Evolutionary conservation across 2,888 invertebrate genomes (phyloP), one percentile per base, ranked within the genome.

Genomic region (Cheilosia vulpina): DNA sequence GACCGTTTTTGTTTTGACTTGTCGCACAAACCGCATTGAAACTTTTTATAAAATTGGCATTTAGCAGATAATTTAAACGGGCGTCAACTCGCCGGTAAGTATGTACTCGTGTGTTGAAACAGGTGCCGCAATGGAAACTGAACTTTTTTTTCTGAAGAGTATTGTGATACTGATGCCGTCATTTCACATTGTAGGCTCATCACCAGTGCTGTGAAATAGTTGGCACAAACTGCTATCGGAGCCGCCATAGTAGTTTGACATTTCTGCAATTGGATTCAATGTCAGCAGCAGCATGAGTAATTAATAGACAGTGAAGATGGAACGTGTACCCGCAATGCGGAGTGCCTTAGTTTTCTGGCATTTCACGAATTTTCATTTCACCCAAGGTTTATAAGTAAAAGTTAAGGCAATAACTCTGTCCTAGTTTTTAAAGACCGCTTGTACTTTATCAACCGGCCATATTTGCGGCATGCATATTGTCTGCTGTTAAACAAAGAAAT

Each of bases 241-340:
- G 45, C 45, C 5, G 68, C 43, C 52, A 11, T 47, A 45, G 31
- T 24, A 43, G 55, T 82, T 65, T 82, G 82, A 41, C 82, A 82
- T 82, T 82, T 82, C 34, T 72, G 47, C 31, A 41, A 41, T 21
- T 53, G 17, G 47, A 62, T 65, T 82, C 82, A 82, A 82, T 82
- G 82, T 77, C 81, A 66, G 41, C 52, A 55, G 53, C 38, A 69
- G 50, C 68, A 72, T 82, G 60, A 82, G 77, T 82, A 82, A 82
- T 82, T 82, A 82, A 50, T 31, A 13, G 52, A 52, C 17, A 27
- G 21, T 58, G 15, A 52, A 60, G 52, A 34, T 66, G n/a, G 27
- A 19, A n/a, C 17, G 38, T 55, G 45, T 63, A 24, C 13, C 11
- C 11, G 13, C 11, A 43, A 45, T 47, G 47, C 24, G 55, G 31